Base-by-base conservation (phyloP, 2,888 invertebrate species). In the Chironomus tentans region DNA sequence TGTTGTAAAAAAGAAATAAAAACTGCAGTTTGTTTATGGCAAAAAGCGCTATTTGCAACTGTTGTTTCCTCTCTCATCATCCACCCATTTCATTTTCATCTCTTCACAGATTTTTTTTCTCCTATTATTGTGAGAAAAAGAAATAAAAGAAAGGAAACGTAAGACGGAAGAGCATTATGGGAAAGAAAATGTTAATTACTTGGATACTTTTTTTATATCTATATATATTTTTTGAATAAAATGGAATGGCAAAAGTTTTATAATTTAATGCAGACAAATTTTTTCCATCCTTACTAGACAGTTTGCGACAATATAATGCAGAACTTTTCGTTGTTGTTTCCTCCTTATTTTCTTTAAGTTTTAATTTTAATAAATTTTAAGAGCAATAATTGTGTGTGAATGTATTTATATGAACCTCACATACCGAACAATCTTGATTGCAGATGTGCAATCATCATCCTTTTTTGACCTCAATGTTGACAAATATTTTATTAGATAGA, bases 221-320 rank as follows among this genome's bases (percentile, higher is more conserved):
- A 50, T 15, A 18, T 18, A 56, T n/a, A 15, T n/a, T 4, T 18
- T 18, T 18, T 56, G 7, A 7, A 56, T 56, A 56, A 56, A 56
- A 56, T 56, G 56, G 6, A 70, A 70, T 38, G 13, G 38, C 22
- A 22, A 70, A 70, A 70, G 18, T 70, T 70, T 70, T 70, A 70
- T 70, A 70, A 70, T 70, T 70, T 70, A 70, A 70, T 70, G 70
- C 70, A 70, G 70, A 70, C 70, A 70, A 70, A 70, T 70, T 70
- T 47, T 69, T 70, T 56, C 5, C 56, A 56, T 56, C 70, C 46
- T 70, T n/a, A 28, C 47, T 4, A 24, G 24, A 65, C 65, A 65
- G 13, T 50, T 70, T 70, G 70, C 70, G 70, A 70, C 50, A 70
- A 2, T 24, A 24, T 50, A 21, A 70, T 70, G 50, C 56, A 70